Base-by-base conservation (phyloP, 92 coral and sea anemone species). In the Porites divaricata region DNA sequence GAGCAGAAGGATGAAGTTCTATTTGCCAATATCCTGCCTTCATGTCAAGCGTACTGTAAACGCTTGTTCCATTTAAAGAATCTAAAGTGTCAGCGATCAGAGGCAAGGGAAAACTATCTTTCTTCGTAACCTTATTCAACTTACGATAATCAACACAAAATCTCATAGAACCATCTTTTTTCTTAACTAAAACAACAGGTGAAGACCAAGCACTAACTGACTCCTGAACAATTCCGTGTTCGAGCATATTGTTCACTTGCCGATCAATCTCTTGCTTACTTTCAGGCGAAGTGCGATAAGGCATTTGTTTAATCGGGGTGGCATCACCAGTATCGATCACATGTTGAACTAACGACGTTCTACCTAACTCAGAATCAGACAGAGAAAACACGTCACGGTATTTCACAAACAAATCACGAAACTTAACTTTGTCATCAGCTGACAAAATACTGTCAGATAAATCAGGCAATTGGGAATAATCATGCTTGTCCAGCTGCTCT, bases 121-220 rank as follows among this genome's bases (percentile, higher is more conserved):
- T 80, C 67, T 76, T 84, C 13, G 87, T 85, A 0, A 78, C 22
- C n/a, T 80, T 77, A 88, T 26, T 26, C 35, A 26, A 26, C 35
- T 26, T 26, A 26, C 35, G 35, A 26, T 26, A 26, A 26, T 26
- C 91, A 4, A 87, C 85, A 28, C 89, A 90, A 83, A 90, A 87
- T 2, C 81, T 22, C 70, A 81, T 87, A 0, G 77, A 20, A 2
- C 89, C 90, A 66, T 83, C 84, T 22, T 86, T 80, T 53, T 88
- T 91, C 51, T 79, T 87, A 0, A 88, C 87, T 14, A 88, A 63
- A 1, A 88, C 91, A 35, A 91, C 92, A 12, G 92, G 92, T 0
- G 81, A 71, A 17, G 79, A 65, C 89, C 91, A 90, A 1, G 84
- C 84, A 35, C 88, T 66, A 20, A 78, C 73, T 0, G 91, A 88